These are phyloP conservation scores for Aegithalos caudatus DNA, from an alignment of 2,113 vertebrate genomes.

Conservation along the genomic window DNA sequence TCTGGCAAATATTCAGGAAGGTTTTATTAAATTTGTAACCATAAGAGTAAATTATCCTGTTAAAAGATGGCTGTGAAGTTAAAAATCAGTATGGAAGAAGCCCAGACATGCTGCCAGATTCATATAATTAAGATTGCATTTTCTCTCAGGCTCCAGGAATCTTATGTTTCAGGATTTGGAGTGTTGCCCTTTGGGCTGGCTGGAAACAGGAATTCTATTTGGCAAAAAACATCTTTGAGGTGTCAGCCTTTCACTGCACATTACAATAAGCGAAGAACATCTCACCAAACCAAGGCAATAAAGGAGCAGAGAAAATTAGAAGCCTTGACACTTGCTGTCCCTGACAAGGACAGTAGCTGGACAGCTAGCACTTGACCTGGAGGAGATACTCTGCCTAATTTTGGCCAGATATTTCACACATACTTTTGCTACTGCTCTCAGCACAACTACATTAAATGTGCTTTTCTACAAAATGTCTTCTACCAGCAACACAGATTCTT, in stretches of 20 bases:
- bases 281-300: not conserved
- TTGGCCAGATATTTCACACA: not conserved
- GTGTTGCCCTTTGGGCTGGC: not conserved
- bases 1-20: not conserved
- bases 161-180: not conserved
- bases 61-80: not conserved
- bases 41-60: not conserved
- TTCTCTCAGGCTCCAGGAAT: not conserved
- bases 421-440: not conserved
- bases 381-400: not conserved
- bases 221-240: not conserved
- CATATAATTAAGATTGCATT: not conserved
- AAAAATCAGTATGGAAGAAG: conserved; percentile 3
- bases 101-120: not conserved
- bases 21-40: not conserved
- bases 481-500: not conserved
- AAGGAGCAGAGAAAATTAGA: not conserved
- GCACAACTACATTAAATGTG: not conserved
- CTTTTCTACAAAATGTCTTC: not conserved
- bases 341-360: not conserved
- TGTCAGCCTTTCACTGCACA: not conserved
- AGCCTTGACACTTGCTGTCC: not conserved
- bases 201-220: conserved; percentile 7
- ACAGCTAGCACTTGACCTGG: not conserved
- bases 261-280: not conserved